Conservation (phyloP, 2,797 vertebrate genomes). For the Muraenolepis orangiensis region DNA sequence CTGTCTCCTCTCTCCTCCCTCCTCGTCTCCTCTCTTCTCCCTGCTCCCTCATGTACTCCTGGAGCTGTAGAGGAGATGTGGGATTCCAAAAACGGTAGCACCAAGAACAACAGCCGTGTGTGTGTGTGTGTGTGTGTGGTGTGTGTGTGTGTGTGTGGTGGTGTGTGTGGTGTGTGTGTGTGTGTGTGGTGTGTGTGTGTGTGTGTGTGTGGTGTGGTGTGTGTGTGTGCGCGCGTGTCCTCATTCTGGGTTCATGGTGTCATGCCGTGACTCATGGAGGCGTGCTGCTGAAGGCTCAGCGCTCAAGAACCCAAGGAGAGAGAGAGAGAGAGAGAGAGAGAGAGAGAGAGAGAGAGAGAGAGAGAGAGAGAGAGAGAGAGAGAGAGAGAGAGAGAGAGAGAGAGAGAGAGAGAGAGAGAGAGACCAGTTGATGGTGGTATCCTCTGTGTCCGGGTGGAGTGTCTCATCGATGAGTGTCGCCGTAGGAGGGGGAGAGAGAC, state of each 20-base stretch:
- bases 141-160: neutral
- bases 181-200: constrained; percentile 2
- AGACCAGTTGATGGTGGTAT: too few relatives aligned
- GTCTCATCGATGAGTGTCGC: too few relatives aligned
- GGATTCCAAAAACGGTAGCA: constrained; percentile 51
- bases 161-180: neutral
- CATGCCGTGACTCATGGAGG: constrained; percentile 35
- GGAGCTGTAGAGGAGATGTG: constrained; percentile 45
- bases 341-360: too few relatives aligned
- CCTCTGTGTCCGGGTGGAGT: too few relatives aligned
- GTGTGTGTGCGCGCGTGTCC: constrained; percentile 27
- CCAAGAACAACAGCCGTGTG: constrained; percentile 49
- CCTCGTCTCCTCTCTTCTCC: constrained; percentile 7
- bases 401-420: too few relatives aligned
- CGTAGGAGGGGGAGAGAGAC: neutral
- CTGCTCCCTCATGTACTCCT: constrained; percentile 28
- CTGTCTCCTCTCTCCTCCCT: constrained; percentile 20
- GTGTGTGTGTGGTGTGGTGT: constrained; percentile 3
- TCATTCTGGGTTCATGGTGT: constrained; percentile 35
- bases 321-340: too few relatives aligned
- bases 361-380: too few relatives aligned
- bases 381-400: too few relatives aligned
- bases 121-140: constrained; percentile 3
- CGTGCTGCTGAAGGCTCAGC: constrained; percentile 58
- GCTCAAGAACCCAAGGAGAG: constrained; percentile 26